These are phyloP conservation scores for Drosophila subquinaria DNA, from an alignment of 2,888 invertebrate species.

Conservation along the genomic window DNA sequence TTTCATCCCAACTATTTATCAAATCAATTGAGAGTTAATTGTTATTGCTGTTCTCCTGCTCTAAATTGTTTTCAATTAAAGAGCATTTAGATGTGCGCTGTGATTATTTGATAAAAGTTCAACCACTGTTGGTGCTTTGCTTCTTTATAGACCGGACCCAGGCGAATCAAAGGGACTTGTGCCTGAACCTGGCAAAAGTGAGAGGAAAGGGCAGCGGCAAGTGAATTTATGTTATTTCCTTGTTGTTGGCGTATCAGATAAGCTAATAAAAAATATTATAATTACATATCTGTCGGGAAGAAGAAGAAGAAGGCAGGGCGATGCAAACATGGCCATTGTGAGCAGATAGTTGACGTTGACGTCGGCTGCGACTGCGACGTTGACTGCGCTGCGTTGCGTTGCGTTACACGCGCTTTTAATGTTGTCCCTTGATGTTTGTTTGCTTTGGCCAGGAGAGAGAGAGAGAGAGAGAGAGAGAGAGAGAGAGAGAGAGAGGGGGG, in stretches of 20 bases:
- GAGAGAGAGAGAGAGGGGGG: neutral
- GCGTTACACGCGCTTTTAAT: conserved; percentile 59
- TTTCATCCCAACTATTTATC: no score
- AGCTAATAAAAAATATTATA: conserved; percentile 85
- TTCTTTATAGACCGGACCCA: conserved; percentile 37
- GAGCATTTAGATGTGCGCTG: conserved; percentile 22
- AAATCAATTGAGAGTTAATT: no score
- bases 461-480: neutral
- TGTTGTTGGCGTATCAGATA: conserved; percentile 84
- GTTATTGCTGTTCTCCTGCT: no score
- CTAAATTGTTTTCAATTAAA: neutral
- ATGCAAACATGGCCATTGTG: conserved; percentile 53
- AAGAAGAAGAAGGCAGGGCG: conserved; percentile 20
- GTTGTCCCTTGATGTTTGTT: conserved; percentile 56
- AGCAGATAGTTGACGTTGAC: conserved; percentile 30
- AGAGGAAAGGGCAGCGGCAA: conserved; percentile 25
- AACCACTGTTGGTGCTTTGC: conserved; percentile 9
- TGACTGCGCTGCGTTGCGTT: conserved; percentile 14
- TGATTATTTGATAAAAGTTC: conserved; percentile 4
- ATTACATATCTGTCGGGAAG: conserved; percentile 80
- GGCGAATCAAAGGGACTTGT: conserved; percentile 59
- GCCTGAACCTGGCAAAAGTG: conserved; percentile 29
- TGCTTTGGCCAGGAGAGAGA: neutral
- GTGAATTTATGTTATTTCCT: conserved; percentile 84
- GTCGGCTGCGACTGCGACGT: neutral